Conservation (phyloP, 2,113 vertebrate genomes). For the Colaptes auratus region DNA sequence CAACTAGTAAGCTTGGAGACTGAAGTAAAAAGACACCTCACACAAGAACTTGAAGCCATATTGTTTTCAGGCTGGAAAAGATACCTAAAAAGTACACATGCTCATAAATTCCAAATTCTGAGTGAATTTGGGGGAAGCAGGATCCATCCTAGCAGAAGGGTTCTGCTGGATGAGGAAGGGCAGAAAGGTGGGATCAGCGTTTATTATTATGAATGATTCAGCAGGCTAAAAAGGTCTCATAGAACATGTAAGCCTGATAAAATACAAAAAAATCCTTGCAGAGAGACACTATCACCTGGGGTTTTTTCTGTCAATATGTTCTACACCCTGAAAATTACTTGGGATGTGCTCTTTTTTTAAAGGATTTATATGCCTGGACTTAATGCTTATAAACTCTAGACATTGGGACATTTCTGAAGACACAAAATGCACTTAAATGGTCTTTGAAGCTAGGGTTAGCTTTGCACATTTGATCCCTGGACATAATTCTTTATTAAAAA, state of each 20-base stretch:
- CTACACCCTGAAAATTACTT: neutral
- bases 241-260: neutral
- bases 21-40: neutral
- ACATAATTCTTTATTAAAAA: neutral
- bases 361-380: neutral
- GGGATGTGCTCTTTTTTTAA: neutral
- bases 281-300: rapidly evolving
- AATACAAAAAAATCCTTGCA: neutral
- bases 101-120: neutral
- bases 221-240: neutral
- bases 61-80: neutral
- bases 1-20: neutral
- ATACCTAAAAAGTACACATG: neutral
- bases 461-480: neutral
- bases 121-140: neutral
- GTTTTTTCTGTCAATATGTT: neutral
- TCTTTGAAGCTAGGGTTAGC: neutral
- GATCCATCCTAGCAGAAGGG: neutral
- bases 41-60: neutral
- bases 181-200: neutral
- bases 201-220: neutral
- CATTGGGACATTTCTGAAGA: neutral
- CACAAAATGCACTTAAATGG: neutral
- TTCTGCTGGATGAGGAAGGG: neutral
- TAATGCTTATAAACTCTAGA: neutral